Conservation (phyloP, 2,797 vertebrate genomes). For the Brachymystax lenok region DNA sequence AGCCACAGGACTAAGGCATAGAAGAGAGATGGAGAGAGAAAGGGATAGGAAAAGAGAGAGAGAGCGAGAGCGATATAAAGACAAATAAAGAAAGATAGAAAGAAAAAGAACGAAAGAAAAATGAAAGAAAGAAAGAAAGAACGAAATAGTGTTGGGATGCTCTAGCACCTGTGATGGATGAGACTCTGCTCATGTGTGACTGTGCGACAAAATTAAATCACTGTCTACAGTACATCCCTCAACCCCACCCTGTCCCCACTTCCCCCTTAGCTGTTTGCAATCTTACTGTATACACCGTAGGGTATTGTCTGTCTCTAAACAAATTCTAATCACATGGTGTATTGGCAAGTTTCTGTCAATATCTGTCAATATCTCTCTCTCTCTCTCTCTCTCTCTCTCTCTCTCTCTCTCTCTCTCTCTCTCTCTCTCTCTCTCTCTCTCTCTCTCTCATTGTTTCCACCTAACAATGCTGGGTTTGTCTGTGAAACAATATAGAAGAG, state of each 20-base stretch:
- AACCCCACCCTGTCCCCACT: slow-evolving; percentile 23
- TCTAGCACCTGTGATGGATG: slow-evolving; percentile 69
- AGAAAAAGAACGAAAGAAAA: slow-evolving; percentile 9
- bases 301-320: too few species aligned
- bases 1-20: background rate
- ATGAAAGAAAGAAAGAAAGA: background rate
- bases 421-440: background rate
- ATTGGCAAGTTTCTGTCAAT: background rate
- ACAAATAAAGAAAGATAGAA: background rate
- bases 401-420: slow-evolving; percentile 27
- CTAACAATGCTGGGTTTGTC: slow-evolving; percentile 62
- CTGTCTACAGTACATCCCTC: slow-evolving; percentile 36
- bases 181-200: slow-evolving; percentile 72
- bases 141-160: slow-evolving; percentile 10
- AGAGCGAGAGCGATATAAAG: background rate
- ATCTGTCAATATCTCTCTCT: background rate
- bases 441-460: slow-evolving; percentile 35
- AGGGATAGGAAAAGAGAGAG: too few species aligned
- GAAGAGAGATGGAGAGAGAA: slow-evolving; percentile 1
- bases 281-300: too few species aligned
- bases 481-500: slow-evolving; percentile 50
- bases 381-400: slow-evolving; percentile 30
- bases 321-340: too few species aligned
- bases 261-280: background rate
- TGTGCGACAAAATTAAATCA: slow-evolving; percentile 70